phyloP scores from a whole-genome alignment of 1,140 invertebrate genomes.

The Orius laevigatus region DNA sequence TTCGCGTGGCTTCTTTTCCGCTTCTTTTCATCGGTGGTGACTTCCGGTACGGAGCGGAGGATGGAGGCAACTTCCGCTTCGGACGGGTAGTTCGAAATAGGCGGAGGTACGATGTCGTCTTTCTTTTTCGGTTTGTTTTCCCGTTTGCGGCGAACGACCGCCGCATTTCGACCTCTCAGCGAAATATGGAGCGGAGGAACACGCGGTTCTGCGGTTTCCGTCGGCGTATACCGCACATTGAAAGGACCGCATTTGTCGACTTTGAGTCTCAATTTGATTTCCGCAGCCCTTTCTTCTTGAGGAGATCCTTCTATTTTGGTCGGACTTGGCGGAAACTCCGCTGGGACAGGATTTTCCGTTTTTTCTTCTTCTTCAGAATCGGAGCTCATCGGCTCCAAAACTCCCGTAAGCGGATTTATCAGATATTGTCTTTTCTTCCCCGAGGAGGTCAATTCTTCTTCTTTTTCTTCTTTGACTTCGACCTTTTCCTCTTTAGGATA shows the following conservation, averaged over 20 bases:
- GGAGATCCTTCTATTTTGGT: slow-evolving; percentile 18
- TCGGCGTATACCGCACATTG: slow-evolving; percentile 4
- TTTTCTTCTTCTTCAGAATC: slow-evolving; percentile 6
- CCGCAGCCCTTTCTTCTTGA: slow-evolving; percentile 28
- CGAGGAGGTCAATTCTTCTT: slow-evolving; percentile 15
- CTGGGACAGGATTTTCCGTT: slow-evolving; percentile 12
- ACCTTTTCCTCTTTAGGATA: slow-evolving; percentile 21
- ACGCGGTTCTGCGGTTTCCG: slow-evolving; percentile 41
- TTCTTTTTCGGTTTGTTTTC: slow-evolving; percentile 5
- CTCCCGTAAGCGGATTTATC: slow-evolving; percentile 74
- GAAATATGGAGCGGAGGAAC: slow-evolving; percentile 82
- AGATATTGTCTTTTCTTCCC: slow-evolving; percentile 54
- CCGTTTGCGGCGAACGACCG: slow-evolving; percentile 42
- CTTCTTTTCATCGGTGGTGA: slow-evolving; percentile 18
- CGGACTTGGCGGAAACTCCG: slow-evolving; percentile 14
- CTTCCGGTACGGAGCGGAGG: slow-evolving; percentile 20
- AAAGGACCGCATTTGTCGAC: slow-evolving; percentile 5
- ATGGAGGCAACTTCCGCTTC: slow-evolving; percentile 23
- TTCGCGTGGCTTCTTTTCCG: slow-evolving; percentile 25
- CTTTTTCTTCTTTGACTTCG: slow-evolving; percentile 11
- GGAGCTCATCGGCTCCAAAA: slow-evolving; percentile 33
- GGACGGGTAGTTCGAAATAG: slow-evolving; percentile 15
- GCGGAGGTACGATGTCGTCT: not conserved
- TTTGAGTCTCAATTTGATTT: slow-evolving; percentile 69
- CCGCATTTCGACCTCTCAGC: slow-evolving; percentile 64